These are phyloP conservation scores for Xestia sexstrigata DNA, from an alignment of 2,888 invertebrate species.

Conservation along the genomic window DNA sequence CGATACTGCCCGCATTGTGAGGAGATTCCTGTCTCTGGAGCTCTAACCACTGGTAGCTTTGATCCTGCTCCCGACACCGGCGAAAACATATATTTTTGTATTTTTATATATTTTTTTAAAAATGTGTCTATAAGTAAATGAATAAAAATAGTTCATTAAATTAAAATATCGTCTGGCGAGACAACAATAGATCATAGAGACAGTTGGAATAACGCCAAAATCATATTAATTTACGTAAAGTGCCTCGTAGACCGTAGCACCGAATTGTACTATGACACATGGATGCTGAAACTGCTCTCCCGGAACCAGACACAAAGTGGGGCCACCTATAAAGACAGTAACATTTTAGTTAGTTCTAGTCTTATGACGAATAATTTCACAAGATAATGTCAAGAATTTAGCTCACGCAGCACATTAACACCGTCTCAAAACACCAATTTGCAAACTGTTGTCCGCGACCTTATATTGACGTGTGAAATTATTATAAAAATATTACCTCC, in stretches of 20 bases:
- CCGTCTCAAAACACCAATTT: neutral
- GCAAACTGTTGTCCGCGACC: too few species aligned
- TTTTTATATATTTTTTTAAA: too few species aligned
- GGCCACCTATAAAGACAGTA: too few species aligned
- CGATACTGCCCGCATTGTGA: neutral
- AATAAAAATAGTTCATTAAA: constrained; percentile 37
- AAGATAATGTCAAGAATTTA: neutral
- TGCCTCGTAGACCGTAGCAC: constrained; percentile 15
- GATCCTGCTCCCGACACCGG: neutral
- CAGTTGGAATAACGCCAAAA: constrained; percentile 51
- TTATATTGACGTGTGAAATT: too few species aligned
- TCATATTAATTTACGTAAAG: constrained; percentile 59
- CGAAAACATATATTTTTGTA: too few species aligned
- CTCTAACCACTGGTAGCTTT: neutral
- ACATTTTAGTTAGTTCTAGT: too few species aligned
- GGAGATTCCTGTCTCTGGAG: too few species aligned
- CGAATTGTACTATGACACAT: constrained; percentile 49
- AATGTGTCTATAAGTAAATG: neutral
- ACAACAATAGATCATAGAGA: constrained; percentile 56
- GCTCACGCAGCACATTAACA: neutral
- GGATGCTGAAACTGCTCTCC: neutral
- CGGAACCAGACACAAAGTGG: neutral
- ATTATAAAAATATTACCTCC: too few species aligned
- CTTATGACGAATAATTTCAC: neutral
- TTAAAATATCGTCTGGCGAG: constrained; percentile 42